Base-by-base conservation (phyloP, 2,113 vertebrate genomes). In the Myrmophylax atrothorax region DNA sequence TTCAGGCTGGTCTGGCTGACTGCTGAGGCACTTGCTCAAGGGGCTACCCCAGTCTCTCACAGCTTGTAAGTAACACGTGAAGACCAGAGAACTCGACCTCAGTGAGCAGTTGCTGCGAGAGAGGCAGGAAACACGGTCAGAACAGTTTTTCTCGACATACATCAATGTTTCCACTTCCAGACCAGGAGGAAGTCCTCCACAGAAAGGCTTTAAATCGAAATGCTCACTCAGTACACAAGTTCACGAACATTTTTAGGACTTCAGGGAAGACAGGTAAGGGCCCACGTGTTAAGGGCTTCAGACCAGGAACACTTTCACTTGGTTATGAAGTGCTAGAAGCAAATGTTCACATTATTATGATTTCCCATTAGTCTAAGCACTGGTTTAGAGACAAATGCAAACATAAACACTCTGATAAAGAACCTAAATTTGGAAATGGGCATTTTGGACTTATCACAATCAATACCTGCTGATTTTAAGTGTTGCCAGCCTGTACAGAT, bases 161-260 rank as follows among this genome's bases (percentile, higher is more conserved):
- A 78, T 79, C 53, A 70, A 7, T 59, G 55, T 89, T 94, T 94
- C 84, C 62, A 56, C 77, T 87, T 96, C 93, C 93, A 97, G 63
- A 67, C 18, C 56, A 77, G 60, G 33, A 88, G 79, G 75, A 94
- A 94, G 58, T 56, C 22, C 81, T 79, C 60, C 37, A 81, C 28
- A 78, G 73, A 80, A 91, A 72, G 69, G 29, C 38, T 87, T 78
- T 31, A 70, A 79, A 35, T 72, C 1, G 0, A 74, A 91, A 84
- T 20, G 55, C 63, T 83, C 25, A 12, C 29, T 77, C 68, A 90
- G 28, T 59, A 60, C 17, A 44, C n/a, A 68, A 76, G 35, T 59
- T 44, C 47, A 44, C 52, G 35, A 68, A 49, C 12, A n/a, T 28
- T 84, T 85, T 74, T 26, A 70, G 46, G 47, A 77, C 33, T 92